Conservation (phyloP, 2,797 vertebrate species). For the Myiotriccus ornatus region DNA sequence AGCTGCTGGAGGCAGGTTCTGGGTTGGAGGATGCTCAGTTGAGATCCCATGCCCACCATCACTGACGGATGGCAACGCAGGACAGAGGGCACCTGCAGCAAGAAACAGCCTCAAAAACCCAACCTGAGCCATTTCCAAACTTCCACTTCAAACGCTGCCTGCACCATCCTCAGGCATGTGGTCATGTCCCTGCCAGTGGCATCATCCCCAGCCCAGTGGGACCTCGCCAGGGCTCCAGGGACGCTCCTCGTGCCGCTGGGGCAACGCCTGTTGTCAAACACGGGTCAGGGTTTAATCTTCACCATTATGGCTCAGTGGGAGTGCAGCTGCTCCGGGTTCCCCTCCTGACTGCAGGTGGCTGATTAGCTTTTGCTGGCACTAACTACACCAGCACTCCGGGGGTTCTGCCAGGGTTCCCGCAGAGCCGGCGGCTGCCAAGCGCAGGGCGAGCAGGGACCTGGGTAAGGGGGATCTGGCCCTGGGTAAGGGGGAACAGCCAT, state of each 20-base stretch:
- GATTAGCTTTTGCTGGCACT: conserved; percentile 29
- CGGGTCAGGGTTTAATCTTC: conserved; percentile 58
- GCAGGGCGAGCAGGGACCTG: background rate
- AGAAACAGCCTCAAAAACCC: background rate
- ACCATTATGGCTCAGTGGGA: background rate
- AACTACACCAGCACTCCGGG: background rate
- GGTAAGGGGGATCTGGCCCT: background rate
- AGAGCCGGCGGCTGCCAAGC: background rate
- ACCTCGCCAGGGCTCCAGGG: background rate
- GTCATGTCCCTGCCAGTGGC: rapidly evolving
- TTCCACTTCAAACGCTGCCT: background rate
- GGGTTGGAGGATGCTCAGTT: background rate
- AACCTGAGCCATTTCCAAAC: background rate
- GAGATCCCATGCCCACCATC: rapidly evolving
- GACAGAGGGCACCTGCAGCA: rapidly evolving
- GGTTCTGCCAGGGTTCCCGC: background rate
- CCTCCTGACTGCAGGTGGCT: conserved; percentile 55
- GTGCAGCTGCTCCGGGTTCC: background rate
- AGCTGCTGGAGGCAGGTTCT: background rate
- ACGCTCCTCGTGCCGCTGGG: background rate
- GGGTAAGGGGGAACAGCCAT: rapidly evolving
- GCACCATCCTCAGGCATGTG: rapidly evolving
- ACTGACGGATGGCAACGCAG: rapidly evolving
- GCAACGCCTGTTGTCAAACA: conserved; percentile 26
- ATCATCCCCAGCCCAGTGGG: rapidly evolving